Percentiles rank a stretch among this genome's conserved stretches.
Conservation (phyloP, 2,888 invertebrate species). For the Napeogenes sylphis region DNA sequence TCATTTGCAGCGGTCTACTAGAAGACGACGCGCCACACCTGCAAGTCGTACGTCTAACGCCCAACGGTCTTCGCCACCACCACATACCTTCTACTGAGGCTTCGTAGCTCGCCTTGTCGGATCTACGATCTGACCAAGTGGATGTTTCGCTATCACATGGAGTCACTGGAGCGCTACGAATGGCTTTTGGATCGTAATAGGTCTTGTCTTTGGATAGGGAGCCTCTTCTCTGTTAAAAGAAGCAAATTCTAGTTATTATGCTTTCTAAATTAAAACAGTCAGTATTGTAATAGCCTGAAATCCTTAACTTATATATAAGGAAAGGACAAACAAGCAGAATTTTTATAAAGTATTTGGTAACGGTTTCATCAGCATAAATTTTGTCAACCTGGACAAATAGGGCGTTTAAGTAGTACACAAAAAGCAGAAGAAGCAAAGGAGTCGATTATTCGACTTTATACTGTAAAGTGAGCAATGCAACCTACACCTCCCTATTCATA, state of each 20-base stretch:
- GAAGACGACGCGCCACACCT: slow-evolving; percentile 61
- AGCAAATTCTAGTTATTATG: not conserved
- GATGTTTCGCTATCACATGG: slow-evolving; percentile 68
- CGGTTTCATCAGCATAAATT: too few relatives aligned
- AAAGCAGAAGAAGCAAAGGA: too few relatives aligned
- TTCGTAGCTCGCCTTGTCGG: slow-evolving; percentile 50
- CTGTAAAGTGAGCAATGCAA: not conserved
- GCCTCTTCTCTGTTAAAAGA: slow-evolving; percentile 57
- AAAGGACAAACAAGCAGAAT: too few relatives aligned
- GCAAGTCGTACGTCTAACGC: slow-evolving; percentile 55
- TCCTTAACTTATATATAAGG: too few relatives aligned
- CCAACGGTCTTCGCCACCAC: slow-evolving; percentile 56
- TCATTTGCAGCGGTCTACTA: slow-evolving; percentile 58
- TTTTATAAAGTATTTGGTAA: too few relatives aligned
- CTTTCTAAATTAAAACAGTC: too few relatives aligned
- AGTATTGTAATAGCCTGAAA: too few relatives aligned
- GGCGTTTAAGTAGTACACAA: too few relatives aligned
- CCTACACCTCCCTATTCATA: slow-evolving; percentile 26
- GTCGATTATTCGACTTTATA: too few relatives aligned
- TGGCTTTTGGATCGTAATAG: slow-evolving; percentile 55
- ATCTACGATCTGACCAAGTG: slow-evolving; percentile 55
- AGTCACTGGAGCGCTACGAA: slow-evolving; percentile 66
- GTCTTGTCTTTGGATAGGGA: slow-evolving; percentile 58
- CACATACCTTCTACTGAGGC: slow-evolving; percentile 47
- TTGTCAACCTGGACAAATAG: too few relatives aligned